phyloP scores from a whole-genome alignment of 2,113 vertebrate genomes.

The Clupea harengus region DNA sequence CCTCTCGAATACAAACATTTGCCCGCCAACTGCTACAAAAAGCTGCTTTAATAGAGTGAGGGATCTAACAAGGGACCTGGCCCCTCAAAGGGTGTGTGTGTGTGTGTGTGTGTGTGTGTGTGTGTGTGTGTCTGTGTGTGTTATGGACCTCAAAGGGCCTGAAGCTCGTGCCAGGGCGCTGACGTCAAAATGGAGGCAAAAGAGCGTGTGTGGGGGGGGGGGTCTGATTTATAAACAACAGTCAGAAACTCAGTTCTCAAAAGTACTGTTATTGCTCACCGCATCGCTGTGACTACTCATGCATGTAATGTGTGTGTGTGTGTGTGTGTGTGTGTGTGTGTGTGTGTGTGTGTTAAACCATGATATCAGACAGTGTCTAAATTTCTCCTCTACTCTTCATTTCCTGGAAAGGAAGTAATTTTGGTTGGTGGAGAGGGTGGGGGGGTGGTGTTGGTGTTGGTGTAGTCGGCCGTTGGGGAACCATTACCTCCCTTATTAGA shows the following conservation, averaged over 20 bases:
- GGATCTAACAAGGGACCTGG: neutral
- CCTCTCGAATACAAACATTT: conserved; percentile 45
- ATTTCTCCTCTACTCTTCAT: neutral
- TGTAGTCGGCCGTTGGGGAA: neutral
- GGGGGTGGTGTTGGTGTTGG: neutral
- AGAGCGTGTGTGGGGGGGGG: neutral
- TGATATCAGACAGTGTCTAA: neutral
- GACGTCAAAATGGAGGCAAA: conserved; percentile 12
- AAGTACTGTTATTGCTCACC: conserved; percentile 5
- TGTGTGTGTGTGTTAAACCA: neutral
- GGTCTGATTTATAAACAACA: neutral
- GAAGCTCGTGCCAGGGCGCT: neutral
- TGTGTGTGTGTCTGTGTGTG: too few relatives aligned
- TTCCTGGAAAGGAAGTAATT: neutral
- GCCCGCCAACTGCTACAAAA: conserved; percentile 8
- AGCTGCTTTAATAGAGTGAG: neutral
- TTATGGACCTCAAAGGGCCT: neutral
- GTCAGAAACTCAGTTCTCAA: neutral
- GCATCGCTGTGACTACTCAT: neutral
- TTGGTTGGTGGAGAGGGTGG: neutral
- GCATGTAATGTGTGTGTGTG: neutral
- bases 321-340: neutral
- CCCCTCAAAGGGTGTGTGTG: neutral
- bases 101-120: too few relatives aligned
- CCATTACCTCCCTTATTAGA: neutral